Conservation (phyloP, 2,797 vertebrate genomes). For the Hyperoplus immaculatus region DNA sequence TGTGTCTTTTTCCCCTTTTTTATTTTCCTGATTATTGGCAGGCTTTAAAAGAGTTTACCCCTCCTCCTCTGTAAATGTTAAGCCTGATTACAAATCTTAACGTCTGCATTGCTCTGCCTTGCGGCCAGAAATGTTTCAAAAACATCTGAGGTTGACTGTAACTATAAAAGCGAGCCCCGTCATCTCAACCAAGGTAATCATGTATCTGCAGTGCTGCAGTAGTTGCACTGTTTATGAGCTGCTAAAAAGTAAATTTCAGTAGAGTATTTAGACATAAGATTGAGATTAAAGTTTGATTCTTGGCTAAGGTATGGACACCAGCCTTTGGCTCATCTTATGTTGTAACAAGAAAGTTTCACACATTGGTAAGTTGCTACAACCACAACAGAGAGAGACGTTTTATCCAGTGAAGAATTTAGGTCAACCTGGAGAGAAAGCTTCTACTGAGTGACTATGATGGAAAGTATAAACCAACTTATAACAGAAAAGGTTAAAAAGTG, state of each 20-base stretch:
- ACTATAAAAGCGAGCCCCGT: constrained; percentile 16
- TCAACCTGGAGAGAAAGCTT: no score
- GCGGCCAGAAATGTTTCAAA: constrained; percentile 49
- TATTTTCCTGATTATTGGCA: constrained; percentile 62
- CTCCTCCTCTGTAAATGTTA: constrained; percentile 36
- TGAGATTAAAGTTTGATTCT: constrained; percentile 16
- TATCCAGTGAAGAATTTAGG: no score
- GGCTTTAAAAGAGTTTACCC: constrained; percentile 38
- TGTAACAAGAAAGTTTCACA: constrained; percentile 1
- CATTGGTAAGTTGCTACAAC: no score
- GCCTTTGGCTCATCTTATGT: neutral
- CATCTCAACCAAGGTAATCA: constrained; percentile 15
- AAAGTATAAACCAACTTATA: no score
- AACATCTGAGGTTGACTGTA: constrained; percentile 28
- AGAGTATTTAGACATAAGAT: neutral
- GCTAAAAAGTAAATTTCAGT: neutral
- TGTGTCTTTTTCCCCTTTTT: constrained; percentile 5
- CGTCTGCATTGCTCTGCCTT: constrained; percentile 34
- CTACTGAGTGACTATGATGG: no score
- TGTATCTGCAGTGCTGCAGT: constrained; percentile 16
- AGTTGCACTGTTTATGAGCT: constrained; percentile 16
- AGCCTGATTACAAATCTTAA: constrained; percentile 53
- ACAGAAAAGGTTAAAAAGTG: no score
- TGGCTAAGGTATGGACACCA: constrained; percentile 9
- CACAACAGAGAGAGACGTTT: no score